Conservation (phyloP, 2,797 vertebrate species). For the Periparus ater region DNA sequence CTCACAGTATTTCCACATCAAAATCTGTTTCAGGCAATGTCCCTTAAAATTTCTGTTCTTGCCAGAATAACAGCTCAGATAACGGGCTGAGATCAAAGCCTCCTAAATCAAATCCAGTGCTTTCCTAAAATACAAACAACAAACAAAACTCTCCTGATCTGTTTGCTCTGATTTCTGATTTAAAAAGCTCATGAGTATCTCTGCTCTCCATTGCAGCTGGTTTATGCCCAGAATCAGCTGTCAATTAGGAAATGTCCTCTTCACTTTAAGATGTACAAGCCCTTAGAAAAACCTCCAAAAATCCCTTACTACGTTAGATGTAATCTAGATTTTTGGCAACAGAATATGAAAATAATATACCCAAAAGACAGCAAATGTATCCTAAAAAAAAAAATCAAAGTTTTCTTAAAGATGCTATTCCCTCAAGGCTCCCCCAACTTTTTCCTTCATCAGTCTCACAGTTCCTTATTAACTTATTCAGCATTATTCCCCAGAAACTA, state of each 20-base stretch:
- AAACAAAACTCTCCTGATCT: conserved; percentile 12
- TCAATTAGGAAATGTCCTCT: not conserved
- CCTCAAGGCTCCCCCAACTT: not conserved
- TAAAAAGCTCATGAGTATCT: not conserved
- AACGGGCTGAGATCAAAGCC: not conserved
- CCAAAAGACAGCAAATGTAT: not conserved
- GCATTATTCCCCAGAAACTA: not conserved
- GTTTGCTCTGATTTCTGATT: conserved; percentile 31
- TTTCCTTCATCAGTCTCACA: not conserved
- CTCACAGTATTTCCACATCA: not conserved
- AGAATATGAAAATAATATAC: not conserved
- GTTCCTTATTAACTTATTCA: not conserved
- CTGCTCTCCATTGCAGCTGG: not conserved
- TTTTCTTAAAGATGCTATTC: not conserved
- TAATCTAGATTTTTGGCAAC: not conserved
- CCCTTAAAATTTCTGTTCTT: not conserved
- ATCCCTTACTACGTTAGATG: not conserved
- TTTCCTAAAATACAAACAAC: conserved; percentile 8
- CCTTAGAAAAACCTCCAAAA: not conserved
- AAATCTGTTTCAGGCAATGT: not conserved
- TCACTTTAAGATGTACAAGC: not conserved
- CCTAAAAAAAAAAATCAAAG: not conserved
- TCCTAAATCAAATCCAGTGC: not conserved
- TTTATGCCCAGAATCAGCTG: not conserved
- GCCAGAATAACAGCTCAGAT: not conserved